These are phyloP conservation scores for Vicugna pacos DNA, from an alignment of 2,113 vertebrate genomes.

Conservation along the genomic window DNA sequence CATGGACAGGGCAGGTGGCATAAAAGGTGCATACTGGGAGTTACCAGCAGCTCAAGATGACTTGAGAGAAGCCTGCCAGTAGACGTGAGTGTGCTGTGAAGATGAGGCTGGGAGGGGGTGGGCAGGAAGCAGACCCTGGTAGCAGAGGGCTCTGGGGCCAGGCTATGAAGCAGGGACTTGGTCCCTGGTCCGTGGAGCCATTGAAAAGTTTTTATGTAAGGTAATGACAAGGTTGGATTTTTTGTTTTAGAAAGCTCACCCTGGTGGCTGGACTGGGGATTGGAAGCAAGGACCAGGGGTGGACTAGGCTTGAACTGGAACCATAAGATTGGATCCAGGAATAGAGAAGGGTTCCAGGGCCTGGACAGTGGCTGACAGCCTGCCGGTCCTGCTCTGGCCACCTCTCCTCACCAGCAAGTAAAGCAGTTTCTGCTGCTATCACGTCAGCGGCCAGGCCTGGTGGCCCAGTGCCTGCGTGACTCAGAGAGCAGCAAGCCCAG, in stretches of 20 bases:
- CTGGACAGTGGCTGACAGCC: not conserved
- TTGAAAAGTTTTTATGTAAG: slow-evolving; percentile 9
- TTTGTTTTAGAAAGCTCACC: slow-evolving; percentile 44
- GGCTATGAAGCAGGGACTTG: not conserved
- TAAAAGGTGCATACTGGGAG: not conserved
- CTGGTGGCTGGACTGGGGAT: not conserved
- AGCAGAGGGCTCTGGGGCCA: not conserved
- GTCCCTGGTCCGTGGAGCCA: not conserved
- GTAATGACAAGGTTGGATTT: not conserved
- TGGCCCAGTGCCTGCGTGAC: slow-evolving; percentile 97
- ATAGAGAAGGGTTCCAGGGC: not conserved
- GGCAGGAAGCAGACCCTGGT: not conserved
- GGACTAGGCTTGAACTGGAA: not conserved
- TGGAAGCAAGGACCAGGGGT: not conserved
- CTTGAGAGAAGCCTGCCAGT: not conserved
- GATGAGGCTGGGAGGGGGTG: not conserved
- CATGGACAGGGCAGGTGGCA: not conserved
- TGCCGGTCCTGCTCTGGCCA: not conserved
- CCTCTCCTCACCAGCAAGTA: slow-evolving; percentile 89
- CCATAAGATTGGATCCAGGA: not conserved
- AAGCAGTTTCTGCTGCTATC: slow-evolving; percentile 98
- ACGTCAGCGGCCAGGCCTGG: slow-evolving; percentile 94
- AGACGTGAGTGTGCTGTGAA: not conserved
- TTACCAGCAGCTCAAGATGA: not conserved
- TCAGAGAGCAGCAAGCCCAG: slow-evolving; percentile 97